These are phyloP conservation scores for Alexandromys fortis DNA, from an alignment of 2,113 vertebrate genomes.

Conservation along the genomic window DNA sequence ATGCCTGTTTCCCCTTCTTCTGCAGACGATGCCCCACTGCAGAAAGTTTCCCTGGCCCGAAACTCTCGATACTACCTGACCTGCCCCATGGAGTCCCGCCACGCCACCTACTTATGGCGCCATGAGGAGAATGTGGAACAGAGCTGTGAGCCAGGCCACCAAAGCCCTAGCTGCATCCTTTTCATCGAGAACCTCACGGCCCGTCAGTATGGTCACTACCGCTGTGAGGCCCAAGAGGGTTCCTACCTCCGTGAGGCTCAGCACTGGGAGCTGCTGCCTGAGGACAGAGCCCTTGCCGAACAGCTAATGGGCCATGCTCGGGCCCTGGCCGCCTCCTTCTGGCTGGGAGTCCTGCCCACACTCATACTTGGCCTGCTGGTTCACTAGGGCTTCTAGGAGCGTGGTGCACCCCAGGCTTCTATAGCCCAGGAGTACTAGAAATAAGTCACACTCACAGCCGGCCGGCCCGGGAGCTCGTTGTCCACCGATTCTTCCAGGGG, in stretches of 20 bases:
- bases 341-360: slow-evolving; percentile 73
- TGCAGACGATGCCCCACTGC: background rate
- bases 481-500: background rate
- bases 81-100: slow-evolving; percentile 86
- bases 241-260: slow-evolving; percentile 82
- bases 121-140: slow-evolving; percentile 80
- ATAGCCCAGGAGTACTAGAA: background rate
- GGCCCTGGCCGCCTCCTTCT: background rate
- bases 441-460: background rate
- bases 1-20: accelerated
- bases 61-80: slow-evolving; percentile 87
- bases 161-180: slow-evolving; percentile 82
- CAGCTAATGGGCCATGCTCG: slow-evolving; percentile 18
- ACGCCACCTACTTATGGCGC: slow-evolving; percentile 86
- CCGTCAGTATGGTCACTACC: slow-evolving; percentile 82
- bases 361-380: slow-evolving; percentile 70
- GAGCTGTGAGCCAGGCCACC: slow-evolving; percentile 83
- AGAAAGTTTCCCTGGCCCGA: slow-evolving; percentile 78
- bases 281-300: background rate
- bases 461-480: slow-evolving; percentile 1
- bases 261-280: slow-evolving; percentile 79
- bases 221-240: slow-evolving; percentile 84
- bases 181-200: slow-evolving; percentile 85
- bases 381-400: slow-evolving; percentile 71
- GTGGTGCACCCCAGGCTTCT: background rate